Percentiles rank a stretch among this genome's conserved stretches.
phyloP scores from a whole-genome alignment of 2,888 invertebrate species.

The Leuctra nigra region DNA sequence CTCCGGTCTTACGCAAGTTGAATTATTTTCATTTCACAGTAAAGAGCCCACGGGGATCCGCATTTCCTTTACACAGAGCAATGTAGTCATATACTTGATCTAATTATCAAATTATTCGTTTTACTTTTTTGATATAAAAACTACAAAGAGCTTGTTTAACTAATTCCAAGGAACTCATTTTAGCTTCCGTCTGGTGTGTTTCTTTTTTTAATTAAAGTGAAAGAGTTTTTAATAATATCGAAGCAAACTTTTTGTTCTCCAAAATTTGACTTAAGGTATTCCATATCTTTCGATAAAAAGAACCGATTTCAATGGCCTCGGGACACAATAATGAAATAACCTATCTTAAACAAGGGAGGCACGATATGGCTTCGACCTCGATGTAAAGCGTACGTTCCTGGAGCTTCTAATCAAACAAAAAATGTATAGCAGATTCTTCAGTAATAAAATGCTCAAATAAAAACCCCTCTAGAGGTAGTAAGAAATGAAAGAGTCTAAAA shows the following conservation, averaged over 20 bases:
- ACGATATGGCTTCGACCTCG: neutral
- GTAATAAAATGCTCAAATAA: conserved; percentile 14
- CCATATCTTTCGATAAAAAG: conserved; percentile 8
- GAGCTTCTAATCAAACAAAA: conserved; percentile 7
- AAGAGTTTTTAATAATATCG: conserved; percentile 4
- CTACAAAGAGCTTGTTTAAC: too few relatives aligned
- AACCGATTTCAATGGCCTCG: conserved; percentile 3
- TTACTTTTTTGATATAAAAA: neutral
- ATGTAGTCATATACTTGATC: too few relatives aligned
- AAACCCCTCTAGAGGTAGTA: too few relatives aligned
- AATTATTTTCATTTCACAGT: too few relatives aligned
- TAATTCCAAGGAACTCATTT: too few relatives aligned
- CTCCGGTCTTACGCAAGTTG: too few relatives aligned
- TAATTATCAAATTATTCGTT: too few relatives aligned
- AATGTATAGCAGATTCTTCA: conserved; percentile 1
- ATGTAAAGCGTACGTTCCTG: neutral
- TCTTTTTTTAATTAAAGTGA: conserved; percentile 13
- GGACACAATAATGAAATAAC: conserved; percentile 16
- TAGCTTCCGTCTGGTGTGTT: neutral
- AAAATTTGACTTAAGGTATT: conserved; percentile 12
- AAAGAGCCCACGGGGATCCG: too few relatives aligned
- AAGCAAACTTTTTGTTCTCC: neutral
- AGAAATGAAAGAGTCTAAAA: too few relatives aligned
- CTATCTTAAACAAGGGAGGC: conserved; percentile 2
- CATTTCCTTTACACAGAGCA: too few relatives aligned